A percentile compares a stretch with the other conserved stretches of the same genome.
These are phyloP conservation scores for Electrophaes corylata DNA, from an alignment of 2,888 invertebrate species.

Conservation along the genomic window DNA sequence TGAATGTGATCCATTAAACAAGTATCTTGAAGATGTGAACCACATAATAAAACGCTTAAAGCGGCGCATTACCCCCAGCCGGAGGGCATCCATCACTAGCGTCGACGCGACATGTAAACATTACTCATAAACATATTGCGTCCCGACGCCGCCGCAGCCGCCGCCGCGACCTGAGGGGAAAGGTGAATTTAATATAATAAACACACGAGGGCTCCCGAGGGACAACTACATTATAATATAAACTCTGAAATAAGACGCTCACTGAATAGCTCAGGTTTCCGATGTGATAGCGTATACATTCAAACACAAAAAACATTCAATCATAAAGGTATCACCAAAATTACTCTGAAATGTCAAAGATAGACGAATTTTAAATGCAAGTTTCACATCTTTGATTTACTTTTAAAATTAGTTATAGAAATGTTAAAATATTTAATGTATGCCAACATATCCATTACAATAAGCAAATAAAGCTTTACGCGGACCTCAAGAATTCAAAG, in stretches of 20 bases:
- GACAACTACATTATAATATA: constrained; percentile 19
- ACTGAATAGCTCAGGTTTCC: constrained; percentile 11
- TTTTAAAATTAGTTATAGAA: too few species aligned
- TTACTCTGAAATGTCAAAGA: too few species aligned
- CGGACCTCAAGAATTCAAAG: too few species aligned
- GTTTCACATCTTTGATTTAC: too few species aligned
- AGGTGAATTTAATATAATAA: constrained; percentile 26
- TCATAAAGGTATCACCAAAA: too few species aligned
- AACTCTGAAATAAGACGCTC: constrained; percentile 13
- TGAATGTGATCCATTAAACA: not conserved
- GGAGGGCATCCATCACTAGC: constrained; percentile 21
- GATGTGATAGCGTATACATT: not conserved
- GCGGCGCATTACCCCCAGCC: not conserved
- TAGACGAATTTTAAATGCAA: too few species aligned
- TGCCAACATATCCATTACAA: too few species aligned
- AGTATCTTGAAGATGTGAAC: not conserved
- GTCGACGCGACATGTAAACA: constrained; percentile 30
- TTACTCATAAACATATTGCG: constrained; percentile 32
- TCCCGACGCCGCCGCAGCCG: not conserved
- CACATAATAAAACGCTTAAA: constrained; percentile 5
- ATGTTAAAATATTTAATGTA: too few species aligned
- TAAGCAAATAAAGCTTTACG: too few species aligned
- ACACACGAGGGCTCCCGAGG: constrained; percentile 16
- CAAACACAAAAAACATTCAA: too few species aligned
- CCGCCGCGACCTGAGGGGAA: constrained; percentile 9